These are phyloP conservation scores for Dendropsophus ebraccatus DNA, from an alignment of 2,113 vertebrate species.

Conservation along the genomic window DNA sequence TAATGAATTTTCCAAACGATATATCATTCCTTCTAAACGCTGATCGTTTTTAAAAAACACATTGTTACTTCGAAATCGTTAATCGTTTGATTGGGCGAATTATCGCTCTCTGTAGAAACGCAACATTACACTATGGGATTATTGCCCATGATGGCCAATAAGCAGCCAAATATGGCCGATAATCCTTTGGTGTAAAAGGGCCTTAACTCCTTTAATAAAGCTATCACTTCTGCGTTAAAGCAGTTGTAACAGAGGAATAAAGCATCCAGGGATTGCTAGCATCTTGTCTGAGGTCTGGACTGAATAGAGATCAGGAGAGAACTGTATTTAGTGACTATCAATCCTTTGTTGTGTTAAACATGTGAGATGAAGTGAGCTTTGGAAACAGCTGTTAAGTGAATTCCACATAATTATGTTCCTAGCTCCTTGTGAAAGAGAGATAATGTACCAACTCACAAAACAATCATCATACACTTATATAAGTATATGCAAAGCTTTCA, in stretches of 20 bases:
- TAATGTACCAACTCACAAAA: conserved; percentile 12
- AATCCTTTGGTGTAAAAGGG: too few species aligned
- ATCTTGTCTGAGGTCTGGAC: too few species aligned
- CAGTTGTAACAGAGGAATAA: neutral
- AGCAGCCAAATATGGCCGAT: too few species aligned
- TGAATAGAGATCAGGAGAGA: neutral
- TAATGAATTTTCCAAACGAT: too few species aligned
- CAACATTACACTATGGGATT: too few species aligned
- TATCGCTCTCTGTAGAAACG: too few species aligned
- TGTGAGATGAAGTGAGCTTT: neutral
- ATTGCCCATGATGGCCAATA: too few species aligned
- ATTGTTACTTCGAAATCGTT: too few species aligned
- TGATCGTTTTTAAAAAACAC: too few species aligned
- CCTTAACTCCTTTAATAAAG: neutral
- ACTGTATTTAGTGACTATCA: neutral
- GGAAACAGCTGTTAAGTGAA: conserved; percentile 24
- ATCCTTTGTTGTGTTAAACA: neutral
- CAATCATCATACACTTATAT: conserved; percentile 17
- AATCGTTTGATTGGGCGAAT: too few species aligned
- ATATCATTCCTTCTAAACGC: too few species aligned
- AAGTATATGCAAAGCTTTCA: neutral
- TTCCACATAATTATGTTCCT: neutral
- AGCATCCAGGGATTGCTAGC: neutral
- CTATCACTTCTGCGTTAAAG: neutral
- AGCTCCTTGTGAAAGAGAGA: conserved; percentile 15